Evolutionary conservation across 2,797 vertebrate genomes (phyloP).

Genomic region (Lutjanus campechanus): DNA sequence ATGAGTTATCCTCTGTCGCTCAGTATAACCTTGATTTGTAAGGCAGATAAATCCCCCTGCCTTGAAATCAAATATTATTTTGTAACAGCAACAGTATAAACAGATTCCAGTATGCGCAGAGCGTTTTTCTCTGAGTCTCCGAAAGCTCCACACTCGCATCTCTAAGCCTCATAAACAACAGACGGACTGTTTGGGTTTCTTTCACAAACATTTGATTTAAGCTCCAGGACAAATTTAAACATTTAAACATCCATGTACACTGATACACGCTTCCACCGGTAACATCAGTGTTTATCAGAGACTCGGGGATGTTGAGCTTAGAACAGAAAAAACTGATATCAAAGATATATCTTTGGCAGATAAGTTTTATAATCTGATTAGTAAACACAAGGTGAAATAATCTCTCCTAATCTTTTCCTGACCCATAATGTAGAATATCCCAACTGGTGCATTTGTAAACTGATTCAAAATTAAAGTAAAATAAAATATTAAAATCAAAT

Average conservation of each 20-base stretch:
- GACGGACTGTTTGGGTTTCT: constrained; percentile 33
- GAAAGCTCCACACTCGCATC: constrained; percentile 27
- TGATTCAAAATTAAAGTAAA: constrained; percentile 5
- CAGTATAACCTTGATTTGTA: constrained; percentile 62
- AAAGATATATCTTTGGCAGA: background rate
- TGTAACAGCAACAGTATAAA: constrained; percentile 42
- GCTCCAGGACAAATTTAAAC: constrained; percentile 44
- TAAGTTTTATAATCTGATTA: background rate
- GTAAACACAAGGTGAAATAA: background rate
- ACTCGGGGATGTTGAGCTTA: background rate
- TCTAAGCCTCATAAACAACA: constrained; percentile 52
- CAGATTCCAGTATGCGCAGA: constrained; percentile 17
- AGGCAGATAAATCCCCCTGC: constrained; percentile 48
- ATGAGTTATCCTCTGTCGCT: constrained; percentile 59
- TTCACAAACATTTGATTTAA: constrained; percentile 50
- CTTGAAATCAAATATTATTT: constrained; percentile 54
- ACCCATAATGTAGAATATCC: background rate
- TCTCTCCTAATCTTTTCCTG: background rate
- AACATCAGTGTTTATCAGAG: constrained; percentile 9
- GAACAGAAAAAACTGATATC: background rate
- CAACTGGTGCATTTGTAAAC: background rate
- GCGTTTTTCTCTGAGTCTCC: constrained; percentile 16
- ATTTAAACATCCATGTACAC: constrained; percentile 35
- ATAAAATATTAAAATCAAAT: background rate
- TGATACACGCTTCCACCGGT: constrained; percentile 17